Base-by-base conservation (phyloP, 2,888 invertebrate genomes). In the Drosophila demipolita region DNA sequence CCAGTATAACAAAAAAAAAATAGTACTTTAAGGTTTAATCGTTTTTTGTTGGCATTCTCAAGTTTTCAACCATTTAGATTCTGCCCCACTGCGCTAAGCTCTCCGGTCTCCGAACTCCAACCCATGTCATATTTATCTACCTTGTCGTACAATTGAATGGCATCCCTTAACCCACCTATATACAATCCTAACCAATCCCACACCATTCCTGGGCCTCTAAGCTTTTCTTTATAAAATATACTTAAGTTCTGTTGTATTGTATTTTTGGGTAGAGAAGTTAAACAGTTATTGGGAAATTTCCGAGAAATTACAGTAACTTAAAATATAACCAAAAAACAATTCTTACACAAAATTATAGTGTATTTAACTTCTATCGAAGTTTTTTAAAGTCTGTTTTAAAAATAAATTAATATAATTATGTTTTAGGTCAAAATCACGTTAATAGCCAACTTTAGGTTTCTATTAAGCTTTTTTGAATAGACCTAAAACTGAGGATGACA, bases 11-110 rank as follows among this genome's bases (percentile, higher is more conserved):
- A 36, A 20, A 40, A 42, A 48, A 29, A 42, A 36, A 29, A 29
- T 5, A 6, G 11, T 32, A 32, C 20, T 63, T 58, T 62, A 67
- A 74, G 60, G 62, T 57, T 77, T 77, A 73, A 77, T 77, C 78
- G 35, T 60, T 68, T 62, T 58, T 73, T 65, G 54, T 77, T 75
- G 38, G 35, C 61, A 42, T 61, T 74, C 61, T 62, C 48, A 65
- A 68, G 48, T 61, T 63, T 65, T 49, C 40, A 50, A 53, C 29
- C 48, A 42, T 75, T 75, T 54, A 59, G 33, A 15, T 6, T 4
- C 17, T 9, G 73, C 63, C 33, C 45, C 73, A 60, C 50, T 66
- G 48, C 45, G 17, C 54, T 58, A 61, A 68, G 68, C 57, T 49
- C 23, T 26, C 15, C 40, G 11, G 23, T 32, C 32, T 57, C 26